Evolutionary conservation across 2,113 vertebrate species (phyloP).

Genomic region (Gorsachius goisagi): DNA sequence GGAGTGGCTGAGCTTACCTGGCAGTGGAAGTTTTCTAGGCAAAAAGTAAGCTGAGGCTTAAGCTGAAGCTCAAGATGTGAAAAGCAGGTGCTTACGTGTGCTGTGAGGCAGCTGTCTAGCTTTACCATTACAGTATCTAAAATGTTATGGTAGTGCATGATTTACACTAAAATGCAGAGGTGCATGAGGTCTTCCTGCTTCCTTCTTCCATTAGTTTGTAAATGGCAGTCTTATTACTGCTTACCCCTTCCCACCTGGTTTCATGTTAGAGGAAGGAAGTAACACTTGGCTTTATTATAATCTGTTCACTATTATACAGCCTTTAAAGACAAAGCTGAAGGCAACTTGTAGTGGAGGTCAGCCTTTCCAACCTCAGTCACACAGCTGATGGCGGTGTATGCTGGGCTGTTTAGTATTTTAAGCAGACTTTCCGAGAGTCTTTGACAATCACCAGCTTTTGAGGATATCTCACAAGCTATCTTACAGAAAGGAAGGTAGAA

Average conservation of each 20-base stretch:
- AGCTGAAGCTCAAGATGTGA: background rate
- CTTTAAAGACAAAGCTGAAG: background rate
- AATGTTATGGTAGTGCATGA: fast-evolving
- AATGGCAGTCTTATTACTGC: background rate
- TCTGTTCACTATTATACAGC: background rate
- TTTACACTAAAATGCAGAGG: background rate
- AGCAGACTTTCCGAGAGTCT: background rate
- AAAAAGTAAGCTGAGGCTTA: background rate
- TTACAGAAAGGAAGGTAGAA: background rate
- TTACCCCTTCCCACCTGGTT: background rate
- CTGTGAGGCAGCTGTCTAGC: background rate
- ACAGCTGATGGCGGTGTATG: background rate
- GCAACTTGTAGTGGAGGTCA: background rate
- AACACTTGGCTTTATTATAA: background rate
- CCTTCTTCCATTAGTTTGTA: background rate
- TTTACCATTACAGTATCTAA: background rate
- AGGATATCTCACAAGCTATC: background rate
- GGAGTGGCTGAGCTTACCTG: background rate
- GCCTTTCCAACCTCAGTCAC: background rate
- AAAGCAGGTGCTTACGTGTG: background rate
- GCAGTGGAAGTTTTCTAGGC: background rate
- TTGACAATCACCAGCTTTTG: background rate
- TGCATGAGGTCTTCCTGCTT: background rate
- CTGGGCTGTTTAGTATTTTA: background rate
- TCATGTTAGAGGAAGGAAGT: background rate